Conservation (phyloP, 1,140 invertebrate species). For the Tigriopus japonicus region DNA sequence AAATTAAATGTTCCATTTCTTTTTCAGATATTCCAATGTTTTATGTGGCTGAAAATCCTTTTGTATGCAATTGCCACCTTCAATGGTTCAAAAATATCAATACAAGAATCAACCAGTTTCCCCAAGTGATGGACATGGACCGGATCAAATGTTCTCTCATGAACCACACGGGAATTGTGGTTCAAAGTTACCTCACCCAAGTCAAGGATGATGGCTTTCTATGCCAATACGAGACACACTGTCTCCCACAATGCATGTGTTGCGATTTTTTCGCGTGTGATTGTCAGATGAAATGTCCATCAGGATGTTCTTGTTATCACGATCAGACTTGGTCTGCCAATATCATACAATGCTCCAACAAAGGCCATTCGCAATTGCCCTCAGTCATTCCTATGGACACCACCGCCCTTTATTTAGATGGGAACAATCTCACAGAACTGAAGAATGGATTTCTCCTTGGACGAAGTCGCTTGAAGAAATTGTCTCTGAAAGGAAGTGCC, state of each 20-base stretch:
- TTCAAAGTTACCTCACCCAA: constrained; percentile 17
- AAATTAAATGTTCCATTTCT: constrained; percentile 13
- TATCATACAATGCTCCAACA: constrained; percentile 62
- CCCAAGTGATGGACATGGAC: constrained; percentile 65
- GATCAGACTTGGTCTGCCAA: constrained; percentile 83
- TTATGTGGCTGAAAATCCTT: constrained; percentile 68
- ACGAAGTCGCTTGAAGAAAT: constrained; percentile 59
- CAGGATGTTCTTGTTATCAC: constrained; percentile 80
- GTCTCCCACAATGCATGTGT: constrained; percentile 77
- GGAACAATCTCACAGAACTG: constrained; percentile 65
- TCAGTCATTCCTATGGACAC: constrained; percentile 79
- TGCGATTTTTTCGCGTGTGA: constrained; percentile 82
- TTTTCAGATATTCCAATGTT: constrained; percentile 45
- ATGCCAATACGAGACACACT: constrained; percentile 75
- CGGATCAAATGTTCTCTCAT: constrained; percentile 32
- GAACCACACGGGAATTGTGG: constrained; percentile 24
- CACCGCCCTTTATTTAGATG: constrained; percentile 77
- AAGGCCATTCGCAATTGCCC: constrained; percentile 46
- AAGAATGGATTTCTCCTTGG: constrained; percentile 76
- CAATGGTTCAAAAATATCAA: constrained; percentile 71
- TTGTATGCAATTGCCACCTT: constrained; percentile 45
- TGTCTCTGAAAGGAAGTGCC: constrained; percentile 67
- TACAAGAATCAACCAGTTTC: constrained; percentile 48
- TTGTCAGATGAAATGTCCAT: constrained; percentile 72
- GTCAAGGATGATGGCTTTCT: constrained; percentile 35